A percentile compares a stretch with the other conserved stretches of the same genome.
These are phyloP conservation scores for Rana temporaria DNA, from an alignment of 2,113 vertebrate species.

Conservation along the genomic window DNA sequence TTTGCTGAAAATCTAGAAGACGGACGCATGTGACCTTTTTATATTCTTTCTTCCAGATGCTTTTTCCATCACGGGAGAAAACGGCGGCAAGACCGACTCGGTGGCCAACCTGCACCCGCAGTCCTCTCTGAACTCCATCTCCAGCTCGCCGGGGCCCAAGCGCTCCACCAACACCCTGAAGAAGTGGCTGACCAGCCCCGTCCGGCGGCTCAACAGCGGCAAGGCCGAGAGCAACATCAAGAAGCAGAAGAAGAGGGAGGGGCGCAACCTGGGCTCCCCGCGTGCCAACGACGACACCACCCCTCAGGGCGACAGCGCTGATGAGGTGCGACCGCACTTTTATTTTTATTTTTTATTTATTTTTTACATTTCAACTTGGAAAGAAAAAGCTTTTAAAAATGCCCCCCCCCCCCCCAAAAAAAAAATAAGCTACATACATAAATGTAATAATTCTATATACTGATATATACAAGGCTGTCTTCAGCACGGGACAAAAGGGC, in stretches of 20 bases:
- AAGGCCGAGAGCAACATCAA: slow-evolving; percentile 92
- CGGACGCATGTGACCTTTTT: background rate
- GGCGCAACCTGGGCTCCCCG: slow-evolving; percentile 85
- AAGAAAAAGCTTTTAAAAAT: too few relatives aligned
- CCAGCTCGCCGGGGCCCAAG: slow-evolving; percentile 91
- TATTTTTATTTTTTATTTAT: background rate
- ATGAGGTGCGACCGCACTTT: slow-evolving; percentile 78
- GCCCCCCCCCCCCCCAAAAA: too few relatives aligned
- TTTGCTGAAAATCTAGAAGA: too few relatives aligned
- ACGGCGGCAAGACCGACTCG: slow-evolving; percentile 88
- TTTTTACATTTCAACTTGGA: too few relatives aligned
- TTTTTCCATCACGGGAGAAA: slow-evolving; percentile 72
- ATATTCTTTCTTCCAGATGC: slow-evolving; percentile 4
- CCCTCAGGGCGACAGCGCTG: slow-evolving; percentile 86
- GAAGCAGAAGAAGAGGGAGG: slow-evolving; percentile 91
- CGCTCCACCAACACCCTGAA: slow-evolving; percentile 95
- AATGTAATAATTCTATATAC: too few relatives aligned
- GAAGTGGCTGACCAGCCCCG: slow-evolving; percentile 95
- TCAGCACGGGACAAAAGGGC: too few relatives aligned
- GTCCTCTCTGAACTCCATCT: slow-evolving; percentile 89
- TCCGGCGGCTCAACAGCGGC: slow-evolving; percentile 92
- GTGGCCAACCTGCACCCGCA: slow-evolving; percentile 93
- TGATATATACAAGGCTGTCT: too few relatives aligned
- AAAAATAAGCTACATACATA: too few relatives aligned
- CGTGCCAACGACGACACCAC: slow-evolving; percentile 80